Conservation (phyloP, 2,888 invertebrate genomes). For the Deilephila elpenor region DNA sequence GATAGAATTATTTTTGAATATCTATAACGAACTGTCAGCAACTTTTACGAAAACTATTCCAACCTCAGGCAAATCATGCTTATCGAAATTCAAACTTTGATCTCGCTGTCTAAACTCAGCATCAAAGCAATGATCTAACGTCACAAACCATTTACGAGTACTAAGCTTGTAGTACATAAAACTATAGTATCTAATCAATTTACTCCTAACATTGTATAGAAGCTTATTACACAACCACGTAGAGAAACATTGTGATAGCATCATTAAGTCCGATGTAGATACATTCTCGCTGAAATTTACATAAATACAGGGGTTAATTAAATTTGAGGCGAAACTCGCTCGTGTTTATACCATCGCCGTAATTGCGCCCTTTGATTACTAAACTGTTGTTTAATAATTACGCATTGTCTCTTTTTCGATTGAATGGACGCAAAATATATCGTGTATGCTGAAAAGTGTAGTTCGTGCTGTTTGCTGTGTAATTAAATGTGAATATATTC, state of each 20-base stretch:
- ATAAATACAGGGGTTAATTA: constrained; percentile 29
- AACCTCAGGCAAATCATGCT: no score
- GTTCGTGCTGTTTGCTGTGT: no score
- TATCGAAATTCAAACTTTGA: no score
- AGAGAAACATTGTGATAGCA: constrained; percentile 12
- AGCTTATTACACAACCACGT: neutral
- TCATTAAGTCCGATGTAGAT: constrained; percentile 21
- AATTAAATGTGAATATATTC: no score
- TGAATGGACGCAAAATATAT: neutral
- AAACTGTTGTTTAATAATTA: constrained; percentile 11
- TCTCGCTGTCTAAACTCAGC: no score
- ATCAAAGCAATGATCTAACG: no score
- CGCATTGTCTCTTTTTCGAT: neutral
- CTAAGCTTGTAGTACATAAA: no score
- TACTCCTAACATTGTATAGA: neutral
- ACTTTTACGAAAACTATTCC: no score
- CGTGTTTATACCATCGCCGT: constrained; percentile 16
- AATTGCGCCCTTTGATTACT: constrained; percentile 24
- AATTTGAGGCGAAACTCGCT: constrained; percentile 14
- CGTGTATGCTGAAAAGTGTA: neutral
- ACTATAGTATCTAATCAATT: neutral
- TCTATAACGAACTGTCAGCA: no score
- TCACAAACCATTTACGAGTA: no score
- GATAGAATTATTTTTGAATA: no score
- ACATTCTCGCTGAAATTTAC: constrained; percentile 6